Evolutionary conservation across 2,113 vertebrate species (phyloP).

Genomic region (Varanus salvator): DNA sequence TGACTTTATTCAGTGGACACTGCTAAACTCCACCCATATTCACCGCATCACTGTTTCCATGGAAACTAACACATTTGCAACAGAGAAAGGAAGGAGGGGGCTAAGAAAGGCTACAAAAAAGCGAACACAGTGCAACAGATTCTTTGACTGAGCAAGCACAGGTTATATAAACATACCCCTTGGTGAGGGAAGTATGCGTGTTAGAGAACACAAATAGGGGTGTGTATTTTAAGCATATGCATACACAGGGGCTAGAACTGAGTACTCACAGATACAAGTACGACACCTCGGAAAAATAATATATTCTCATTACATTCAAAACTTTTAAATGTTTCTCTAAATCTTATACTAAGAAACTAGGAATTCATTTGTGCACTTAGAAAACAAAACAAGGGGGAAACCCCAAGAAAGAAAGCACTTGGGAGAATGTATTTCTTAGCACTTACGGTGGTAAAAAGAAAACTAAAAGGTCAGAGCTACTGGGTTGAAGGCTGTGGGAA

Average conservation of each 20-base stretch:
- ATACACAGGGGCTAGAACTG: background rate
- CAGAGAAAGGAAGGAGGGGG: background rate
- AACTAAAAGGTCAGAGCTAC: background rate
- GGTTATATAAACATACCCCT: background rate
- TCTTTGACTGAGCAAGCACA: constrained; percentile 5
- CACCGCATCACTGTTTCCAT: constrained; percentile 8
- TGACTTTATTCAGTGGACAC: background rate
- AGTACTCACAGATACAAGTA: background rate
- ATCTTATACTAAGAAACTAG: background rate
- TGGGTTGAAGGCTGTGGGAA: background rate
- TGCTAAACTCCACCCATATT: background rate
- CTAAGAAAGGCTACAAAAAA: background rate
- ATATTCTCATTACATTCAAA: background rate
- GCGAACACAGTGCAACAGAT: constrained; percentile 7
- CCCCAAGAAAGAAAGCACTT: background rate
- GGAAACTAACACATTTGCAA: background rate
- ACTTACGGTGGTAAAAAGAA: background rate
- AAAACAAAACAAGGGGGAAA: background rate
- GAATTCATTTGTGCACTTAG: background rate
- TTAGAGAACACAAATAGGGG: background rate
- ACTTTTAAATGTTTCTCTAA: background rate
- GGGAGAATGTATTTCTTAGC: background rate
- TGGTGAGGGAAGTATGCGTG: background rate
- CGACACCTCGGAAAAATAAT: background rate
- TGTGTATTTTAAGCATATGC: background rate